phyloP scores from a whole-genome alignment of 2,797 vertebrate species.

The Myotis vivesi region DNA sequence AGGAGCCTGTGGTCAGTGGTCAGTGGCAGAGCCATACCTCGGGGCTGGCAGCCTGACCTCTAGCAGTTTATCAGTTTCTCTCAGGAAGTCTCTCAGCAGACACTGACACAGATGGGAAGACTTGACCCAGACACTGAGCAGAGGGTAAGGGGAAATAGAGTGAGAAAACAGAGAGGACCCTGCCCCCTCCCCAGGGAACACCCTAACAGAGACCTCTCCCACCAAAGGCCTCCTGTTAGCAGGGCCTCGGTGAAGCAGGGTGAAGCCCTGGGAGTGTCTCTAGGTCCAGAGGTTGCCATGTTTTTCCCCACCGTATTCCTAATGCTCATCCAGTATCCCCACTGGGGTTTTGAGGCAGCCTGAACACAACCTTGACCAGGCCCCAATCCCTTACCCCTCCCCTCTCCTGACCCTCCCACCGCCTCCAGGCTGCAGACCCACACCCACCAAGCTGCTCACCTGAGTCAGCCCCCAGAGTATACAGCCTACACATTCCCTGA shows the following conservation, averaged over 20 bases:
- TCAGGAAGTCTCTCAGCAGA: neutral
- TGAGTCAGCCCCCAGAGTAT: neutral
- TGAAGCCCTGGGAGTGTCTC: neutral
- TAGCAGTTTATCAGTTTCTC: neutral
- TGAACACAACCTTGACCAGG: neutral
- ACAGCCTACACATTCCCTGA: neutral
- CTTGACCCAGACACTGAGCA: neutral
- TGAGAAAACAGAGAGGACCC: neutral
- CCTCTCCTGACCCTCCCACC: neutral
- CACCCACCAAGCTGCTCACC: neutral
- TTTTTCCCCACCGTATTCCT: neutral
- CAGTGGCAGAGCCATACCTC: neutral
- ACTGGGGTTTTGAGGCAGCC: neutral
- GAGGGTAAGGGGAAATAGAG: neutral
- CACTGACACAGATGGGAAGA: neutral
- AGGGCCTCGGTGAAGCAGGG: neutral
- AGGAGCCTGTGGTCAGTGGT: neutral
- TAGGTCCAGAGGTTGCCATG: neutral
- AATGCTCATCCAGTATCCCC: neutral
- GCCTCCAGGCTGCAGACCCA: neutral
- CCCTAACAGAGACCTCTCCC: neutral
- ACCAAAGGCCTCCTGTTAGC: neutral
- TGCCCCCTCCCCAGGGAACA: neutral
- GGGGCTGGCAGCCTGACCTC: neutral
- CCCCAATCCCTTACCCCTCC: neutral